Evolutionary conservation across 1,140 invertebrate species (phyloP).

Genomic region (Triops cancriformis): DNA sequence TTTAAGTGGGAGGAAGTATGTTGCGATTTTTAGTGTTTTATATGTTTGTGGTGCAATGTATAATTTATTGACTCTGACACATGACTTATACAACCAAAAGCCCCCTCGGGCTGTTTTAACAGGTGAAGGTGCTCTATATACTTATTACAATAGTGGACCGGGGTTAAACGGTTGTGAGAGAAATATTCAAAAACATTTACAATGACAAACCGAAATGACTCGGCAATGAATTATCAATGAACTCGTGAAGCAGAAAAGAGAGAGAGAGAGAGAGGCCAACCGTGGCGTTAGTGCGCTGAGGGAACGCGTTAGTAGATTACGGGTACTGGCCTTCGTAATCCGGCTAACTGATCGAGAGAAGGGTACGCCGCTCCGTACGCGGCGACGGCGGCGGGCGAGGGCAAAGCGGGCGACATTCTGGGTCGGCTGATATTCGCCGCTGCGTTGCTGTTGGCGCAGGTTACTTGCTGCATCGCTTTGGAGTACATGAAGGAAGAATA

Average conservation of each 20-base stretch:
- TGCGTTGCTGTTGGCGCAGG: slow-evolving; percentile 30
- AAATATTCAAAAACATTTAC: background rate
- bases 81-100: background rate
- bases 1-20: too few relatives aligned
- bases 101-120: background rate
- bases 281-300: background rate
- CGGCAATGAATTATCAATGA: background rate
- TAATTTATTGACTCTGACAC: slow-evolving; percentile 6
- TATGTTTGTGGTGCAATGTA: background rate
- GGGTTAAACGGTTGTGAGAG: background rate
- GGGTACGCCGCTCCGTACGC: slow-evolving; percentile 31
- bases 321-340: slow-evolving; percentile 30
- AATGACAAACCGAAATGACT: background rate
- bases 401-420: slow-evolving; percentile 30
- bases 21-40: too few relatives aligned
- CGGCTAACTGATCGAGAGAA: slow-evolving; percentile 31
- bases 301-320: slow-evolving; percentile 21
- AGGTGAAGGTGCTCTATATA: background rate
- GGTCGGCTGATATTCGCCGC: slow-evolving; percentile 31
- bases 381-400: slow-evolving; percentile 30
- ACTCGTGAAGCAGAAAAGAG: background rate
- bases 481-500: slow-evolving; percentile 28
- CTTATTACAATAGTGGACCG: background rate
- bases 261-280: background rate
- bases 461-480: slow-evolving; percentile 28